These are phyloP conservation scores for Drosophila fungiperda DNA, from an alignment of 2,888 invertebrate species.

Conservation along the genomic window DNA sequence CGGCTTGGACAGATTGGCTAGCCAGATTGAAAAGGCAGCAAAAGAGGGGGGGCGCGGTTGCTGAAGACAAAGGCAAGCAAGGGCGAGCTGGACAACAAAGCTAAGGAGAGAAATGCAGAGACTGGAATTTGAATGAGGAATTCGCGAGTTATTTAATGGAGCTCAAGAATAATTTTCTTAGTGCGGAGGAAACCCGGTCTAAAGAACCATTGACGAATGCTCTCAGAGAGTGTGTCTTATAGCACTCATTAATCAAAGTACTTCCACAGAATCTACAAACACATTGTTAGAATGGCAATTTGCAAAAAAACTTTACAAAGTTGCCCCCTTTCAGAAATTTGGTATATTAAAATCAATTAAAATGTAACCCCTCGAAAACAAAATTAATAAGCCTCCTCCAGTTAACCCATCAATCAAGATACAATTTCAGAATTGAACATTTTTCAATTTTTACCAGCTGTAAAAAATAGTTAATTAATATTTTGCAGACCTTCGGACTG, in stretches of 20 bases:
- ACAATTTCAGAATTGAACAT: background rate
- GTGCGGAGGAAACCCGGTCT: background rate
- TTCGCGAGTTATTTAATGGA: slow-evolving; percentile 13
- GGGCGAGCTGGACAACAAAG: slow-evolving; percentile 1
- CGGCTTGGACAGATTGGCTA: slow-evolving; percentile 24
- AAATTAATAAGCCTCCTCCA: background rate
- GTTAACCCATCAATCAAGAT: background rate
- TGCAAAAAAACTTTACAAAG: background rate
- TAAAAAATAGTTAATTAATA: background rate
- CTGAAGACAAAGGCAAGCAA: background rate
- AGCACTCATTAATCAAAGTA: background rate
- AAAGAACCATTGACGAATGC: background rate
- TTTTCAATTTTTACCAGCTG: background rate
- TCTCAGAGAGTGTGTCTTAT: background rate
- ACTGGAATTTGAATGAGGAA: slow-evolving; percentile 17
- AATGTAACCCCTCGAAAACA: background rate
- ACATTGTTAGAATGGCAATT: background rate
- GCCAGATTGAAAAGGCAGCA: background rate
- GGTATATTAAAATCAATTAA: background rate
- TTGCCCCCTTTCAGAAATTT: background rate
- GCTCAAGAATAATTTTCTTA: background rate
- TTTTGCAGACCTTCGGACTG: background rate
- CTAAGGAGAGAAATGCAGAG: slow-evolving; percentile 2
- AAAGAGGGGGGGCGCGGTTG: background rate
- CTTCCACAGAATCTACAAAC: background rate